Base-by-base conservation (phyloP, 2,888 invertebrate genomes). In the Drosophila pullipes region DNA sequence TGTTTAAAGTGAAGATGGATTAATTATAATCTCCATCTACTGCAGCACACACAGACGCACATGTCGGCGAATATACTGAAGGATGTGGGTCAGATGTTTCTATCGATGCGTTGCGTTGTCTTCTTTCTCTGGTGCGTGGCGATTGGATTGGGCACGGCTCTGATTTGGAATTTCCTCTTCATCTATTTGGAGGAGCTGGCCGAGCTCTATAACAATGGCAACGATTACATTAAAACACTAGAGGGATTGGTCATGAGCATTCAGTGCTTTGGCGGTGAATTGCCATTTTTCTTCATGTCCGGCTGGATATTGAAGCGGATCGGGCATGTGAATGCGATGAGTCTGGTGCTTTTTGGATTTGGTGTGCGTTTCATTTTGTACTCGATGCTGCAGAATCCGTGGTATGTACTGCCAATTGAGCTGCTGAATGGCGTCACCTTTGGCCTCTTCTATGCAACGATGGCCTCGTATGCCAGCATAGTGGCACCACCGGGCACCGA, bases 101-200 rank as follows among this genome's bases (percentile, higher is more conserved):
- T 94, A 0, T 95, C 97, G 4, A 74, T 95, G 11, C 95, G 96
- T 0, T 95, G 97, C 25, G 91, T 97, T 10, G 93, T 97, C 2
- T 98, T 98, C 91, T 94, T 97, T 67, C 73, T 96, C 25, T 97
- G 98, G 96, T 97, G 97, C 67, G 95, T 97, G 71, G 95, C 95
- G 2, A 96, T 97, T 30, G 98, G 98, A 0, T 94, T 98, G 78
- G 96, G 97, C 84, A 97, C 97, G 0, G 97, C 97, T 0, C 93
- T 98, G 0, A 94, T 98, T 30, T 98, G 98, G 97, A 96, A 97
- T 83, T 98, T 98, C 91, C 94, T 98, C 0, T 97, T 97, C 91
- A 97, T 97, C 96, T 95, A 96, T 81, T 93, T 97, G 18, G 97
- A 98, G 92, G 96, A 97, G 75, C 93, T 97, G 65, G 95, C 96